These are phyloP conservation scores for Arctocebus calabarensis DNA, from an alignment of 2,797 vertebrate species.

Conservation along the genomic window DNA sequence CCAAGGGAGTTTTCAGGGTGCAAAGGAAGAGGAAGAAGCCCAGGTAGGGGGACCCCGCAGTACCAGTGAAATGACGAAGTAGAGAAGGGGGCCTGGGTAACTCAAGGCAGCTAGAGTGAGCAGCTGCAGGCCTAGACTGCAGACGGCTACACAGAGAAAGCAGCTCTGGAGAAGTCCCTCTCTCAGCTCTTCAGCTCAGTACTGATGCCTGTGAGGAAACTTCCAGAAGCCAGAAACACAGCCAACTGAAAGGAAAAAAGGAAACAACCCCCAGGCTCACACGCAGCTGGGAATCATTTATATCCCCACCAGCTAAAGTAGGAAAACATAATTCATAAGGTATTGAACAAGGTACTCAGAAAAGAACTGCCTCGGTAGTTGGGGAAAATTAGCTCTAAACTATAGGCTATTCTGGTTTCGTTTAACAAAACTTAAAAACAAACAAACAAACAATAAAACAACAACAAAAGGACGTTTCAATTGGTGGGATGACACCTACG, in stretches of 20 bases:
- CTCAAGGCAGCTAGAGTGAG: neutral
- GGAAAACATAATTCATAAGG: neutral
- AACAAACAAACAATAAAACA: neutral
- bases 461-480: neutral
- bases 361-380: neutral
- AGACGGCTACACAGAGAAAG: neutral
- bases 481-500: too few species aligned
- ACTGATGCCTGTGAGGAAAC: neutral
- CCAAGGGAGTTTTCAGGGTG: neutral
- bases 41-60: neutral
- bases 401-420: slow-evolving; percentile 14
- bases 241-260: neutral
- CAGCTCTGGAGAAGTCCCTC: neutral
- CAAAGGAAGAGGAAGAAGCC: neutral
- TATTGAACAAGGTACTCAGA: neutral
- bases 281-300: neutral
- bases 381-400: neutral
- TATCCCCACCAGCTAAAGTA: neutral
- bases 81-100: neutral
- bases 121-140: neutral
- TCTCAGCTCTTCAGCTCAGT: neutral
- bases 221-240: neutral
- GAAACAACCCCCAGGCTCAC: neutral
- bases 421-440: neutral
- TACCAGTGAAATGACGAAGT: neutral